A percentile compares a stretch with the other conserved stretches of the same genome.
Conservation (phyloP, 2,888 invertebrate species). For the Limnephilus marmoratus region DNA sequence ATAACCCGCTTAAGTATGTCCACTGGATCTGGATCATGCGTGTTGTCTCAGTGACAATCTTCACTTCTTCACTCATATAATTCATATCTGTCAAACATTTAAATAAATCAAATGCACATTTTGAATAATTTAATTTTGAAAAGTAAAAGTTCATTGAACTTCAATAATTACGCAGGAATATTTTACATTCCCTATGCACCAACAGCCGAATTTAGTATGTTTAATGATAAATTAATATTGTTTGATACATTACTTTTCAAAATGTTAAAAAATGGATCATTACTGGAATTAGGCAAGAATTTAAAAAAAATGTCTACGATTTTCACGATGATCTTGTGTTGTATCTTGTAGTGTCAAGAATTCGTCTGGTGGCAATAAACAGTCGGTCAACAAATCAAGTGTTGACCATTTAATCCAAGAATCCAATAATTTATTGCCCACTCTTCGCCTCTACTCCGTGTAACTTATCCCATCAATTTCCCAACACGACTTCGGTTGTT, state of each 20-base stretch:
- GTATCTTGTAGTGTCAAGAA: background rate
- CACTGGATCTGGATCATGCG: too few species aligned
- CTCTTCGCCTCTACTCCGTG: background rate
- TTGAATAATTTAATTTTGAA: too few species aligned
- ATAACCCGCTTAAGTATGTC: too few species aligned
- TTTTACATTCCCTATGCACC: too few species aligned
- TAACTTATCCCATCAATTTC: slow-evolving; percentile 13
- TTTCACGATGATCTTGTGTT: background rate
- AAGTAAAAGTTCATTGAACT: too few species aligned
- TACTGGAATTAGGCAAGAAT: background rate
- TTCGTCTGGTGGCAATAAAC: background rate
- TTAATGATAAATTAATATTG: background rate
- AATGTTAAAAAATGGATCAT: background rate
- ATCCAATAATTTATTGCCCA: background rate
- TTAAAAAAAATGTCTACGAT: background rate
- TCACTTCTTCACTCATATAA: too few species aligned
- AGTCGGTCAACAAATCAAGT: background rate
- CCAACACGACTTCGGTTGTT: background rate
- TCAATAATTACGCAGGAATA: too few species aligned
- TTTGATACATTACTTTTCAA: too few species aligned
- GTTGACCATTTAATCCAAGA: background rate
- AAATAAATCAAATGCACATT: too few species aligned
- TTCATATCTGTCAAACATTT: too few species aligned
- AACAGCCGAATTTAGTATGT: too few species aligned
- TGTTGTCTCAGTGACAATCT: too few species aligned